Evolutionary conservation across 2,113 vertebrate genomes (phyloP), one percentile per base, ranked within the genome.

Genomic region (Ceuthmochares aereus): DNA sequence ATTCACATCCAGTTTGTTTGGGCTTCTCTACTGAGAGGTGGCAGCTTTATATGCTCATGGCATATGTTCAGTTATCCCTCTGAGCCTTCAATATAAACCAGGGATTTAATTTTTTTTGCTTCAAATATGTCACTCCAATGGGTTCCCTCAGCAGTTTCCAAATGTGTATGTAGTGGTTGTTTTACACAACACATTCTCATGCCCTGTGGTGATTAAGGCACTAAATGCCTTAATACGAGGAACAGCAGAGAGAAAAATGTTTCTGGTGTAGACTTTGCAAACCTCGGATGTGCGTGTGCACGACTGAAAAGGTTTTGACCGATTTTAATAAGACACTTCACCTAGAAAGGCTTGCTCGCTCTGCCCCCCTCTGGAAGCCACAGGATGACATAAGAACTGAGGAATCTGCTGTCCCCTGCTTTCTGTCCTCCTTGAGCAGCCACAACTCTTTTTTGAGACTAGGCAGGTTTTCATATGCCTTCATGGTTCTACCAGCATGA

Each of bases 11-110:
- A 1, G 2, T 45, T 62, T 42, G 37, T 62, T 63, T 77, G 55
- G 25, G 30, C 74, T 86, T 67, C 42, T 95, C 60, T 81, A 76
- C 68, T 90, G 89, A 70, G 92, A 84, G 59, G 79, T 93, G 92
- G 68, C 55, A 86, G 67, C 37, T 95, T 96, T 80, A 66, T 77
- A 47, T 34, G 55, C 42, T 90, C 29, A 23, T 80, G 51, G 59
- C 92, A 92, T 96, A 88, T 88, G 79, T 80, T 92, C 76, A 80
- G 29, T 37, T 85, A 81, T 43, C 55, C 60, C 79, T 77, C 86
- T 58, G 55, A 4, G 27, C 34, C 32, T 47, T 34, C 68, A 70
- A 66, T 88, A 85, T 30, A 93, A 79, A 83, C 16, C 26, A 59
- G 20, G 63, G 63, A 67, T 93, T 93, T 85, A 77, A 86, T 88